Evolutionary conservation across 2,888 invertebrate genomes (phyloP).

Genomic region (Drosophila prolongata): DNA sequence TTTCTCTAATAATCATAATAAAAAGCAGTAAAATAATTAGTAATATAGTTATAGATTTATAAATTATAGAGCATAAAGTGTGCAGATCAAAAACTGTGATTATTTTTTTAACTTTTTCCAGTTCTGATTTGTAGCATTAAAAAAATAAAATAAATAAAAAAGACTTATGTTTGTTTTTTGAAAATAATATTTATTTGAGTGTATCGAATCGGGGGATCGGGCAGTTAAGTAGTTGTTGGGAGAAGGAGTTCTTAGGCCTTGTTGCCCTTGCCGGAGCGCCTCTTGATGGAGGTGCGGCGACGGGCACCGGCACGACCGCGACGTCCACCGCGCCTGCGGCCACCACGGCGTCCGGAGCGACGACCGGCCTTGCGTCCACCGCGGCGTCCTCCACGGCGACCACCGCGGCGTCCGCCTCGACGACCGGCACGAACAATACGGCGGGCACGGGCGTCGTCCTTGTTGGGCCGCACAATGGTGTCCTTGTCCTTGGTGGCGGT

Average conservation of each 20-base stretch:
- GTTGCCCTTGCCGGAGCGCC: constrained; percentile 50
- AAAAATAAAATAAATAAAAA: neutral
- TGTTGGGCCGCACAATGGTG: constrained; percentile 37
- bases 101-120: no score
- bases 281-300: constrained; percentile 41
- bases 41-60: no score
- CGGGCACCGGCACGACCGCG: constrained; percentile 38
- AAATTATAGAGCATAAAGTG: no score
- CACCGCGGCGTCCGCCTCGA: constrained; percentile 40
- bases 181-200: constrained; percentile 32
- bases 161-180: neutral
- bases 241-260: constrained; percentile 41
- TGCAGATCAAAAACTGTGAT: no score
- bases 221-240: constrained; percentile 6
- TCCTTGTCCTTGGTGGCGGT: constrained; percentile 20
- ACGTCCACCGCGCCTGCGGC: constrained; percentile 40
- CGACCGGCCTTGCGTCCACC: constrained; percentile 34
- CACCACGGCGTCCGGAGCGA: constrained; percentile 28
- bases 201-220: constrained; percentile 20
- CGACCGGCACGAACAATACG: constrained; percentile 49
- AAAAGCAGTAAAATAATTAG: no score
- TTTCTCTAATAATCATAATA: no score
- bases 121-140: no score
- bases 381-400: constrained; percentile 35
- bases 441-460: constrained; percentile 65